Base-by-base conservation (phyloP, 1,140 invertebrate species). In the Danaus melanippus region DNA sequence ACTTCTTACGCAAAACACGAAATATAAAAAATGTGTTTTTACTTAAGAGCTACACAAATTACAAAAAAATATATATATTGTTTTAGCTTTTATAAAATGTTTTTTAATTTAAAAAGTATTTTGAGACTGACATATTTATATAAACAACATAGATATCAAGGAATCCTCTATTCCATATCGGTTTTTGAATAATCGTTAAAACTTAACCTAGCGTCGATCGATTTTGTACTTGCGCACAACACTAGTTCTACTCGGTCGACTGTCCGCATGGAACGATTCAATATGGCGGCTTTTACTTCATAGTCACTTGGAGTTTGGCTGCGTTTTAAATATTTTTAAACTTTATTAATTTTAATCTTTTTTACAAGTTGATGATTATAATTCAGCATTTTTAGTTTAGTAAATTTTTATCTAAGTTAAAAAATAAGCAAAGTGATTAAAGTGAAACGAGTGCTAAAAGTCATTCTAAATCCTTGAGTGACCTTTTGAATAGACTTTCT, bases 401-500 rank as follows among this genome's bases (percentile, higher is more conserved):
- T 15, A 68, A 64, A 46, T 69, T 71, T 75, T 71, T 70, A 72
- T 64, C 67, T 77, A 79, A 76, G 71, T 73, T 70, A 66, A 63
- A 70, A 67, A 62, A 72, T 82, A 75, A 74, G 69, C 66, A 68
- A 77, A 70, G 76, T 80, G 66, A 60, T 72, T 63, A 47, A 66
- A 76, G 72, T 79, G 72, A 69, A 71, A 71, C 54, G 56, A 73
- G 72, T 79, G 70, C 58, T 72, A 73, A 72, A 65, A 63, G 68
- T 71, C 71, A 71, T 74, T 73, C 69, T 79, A 75, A 71, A 83
- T 81, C 75, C 79, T 81, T 81, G 72, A 79, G 78, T 83, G 81
- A 84, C 81, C 81, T 84, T 84, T 84, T 72, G 68, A 62, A 70
- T 79, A 63, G 66, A 84, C 79, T 82, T 84, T 79, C 77, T 79